These are phyloP conservation scores for Philopotamus ludificatus DNA, from an alignment of 1,140 invertebrate genomes.

Conservation along the genomic window DNA sequence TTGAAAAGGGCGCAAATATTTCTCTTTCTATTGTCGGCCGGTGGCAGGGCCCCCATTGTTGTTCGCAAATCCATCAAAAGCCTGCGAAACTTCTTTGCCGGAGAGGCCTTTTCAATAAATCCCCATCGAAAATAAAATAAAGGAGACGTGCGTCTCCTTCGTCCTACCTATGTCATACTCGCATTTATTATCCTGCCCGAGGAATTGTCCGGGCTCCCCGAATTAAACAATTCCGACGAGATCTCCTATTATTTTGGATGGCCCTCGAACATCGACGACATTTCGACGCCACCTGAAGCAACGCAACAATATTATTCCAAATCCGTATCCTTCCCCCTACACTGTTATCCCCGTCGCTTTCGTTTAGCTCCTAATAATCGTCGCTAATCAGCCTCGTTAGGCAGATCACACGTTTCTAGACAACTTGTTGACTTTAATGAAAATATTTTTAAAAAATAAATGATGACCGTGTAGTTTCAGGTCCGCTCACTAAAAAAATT, in stretches of 20 bases:
- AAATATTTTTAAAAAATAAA: too few relatives aligned
- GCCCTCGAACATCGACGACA: not conserved
- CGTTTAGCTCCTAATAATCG: not conserved
- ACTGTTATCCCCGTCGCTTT: not conserved
- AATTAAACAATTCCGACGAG: not conserved
- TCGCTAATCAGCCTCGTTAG: not conserved
- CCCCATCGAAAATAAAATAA: not conserved
- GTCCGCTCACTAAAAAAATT: not conserved
- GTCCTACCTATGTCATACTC: not conserved
- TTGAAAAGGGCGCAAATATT: conserved; percentile 16
- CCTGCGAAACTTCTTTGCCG: not conserved
- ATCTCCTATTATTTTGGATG: too few relatives aligned
- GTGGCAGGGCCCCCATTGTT: conserved; percentile 6
- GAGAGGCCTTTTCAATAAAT: conserved; percentile 15
- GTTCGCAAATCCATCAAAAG: conserved; percentile 21
- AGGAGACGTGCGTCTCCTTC: not conserved
- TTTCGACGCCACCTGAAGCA: not conserved
- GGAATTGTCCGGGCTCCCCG: not conserved
- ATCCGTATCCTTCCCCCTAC: not conserved
- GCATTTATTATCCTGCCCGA: not conserved
- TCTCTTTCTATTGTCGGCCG: conserved; percentile 17
- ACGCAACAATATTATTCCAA: not conserved
- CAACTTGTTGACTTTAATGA: too few relatives aligned
- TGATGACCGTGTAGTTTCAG: too few relatives aligned
- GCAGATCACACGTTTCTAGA: not conserved